Conservation (phyloP, 2,113 vertebrate species). For the Oxygymnocypris stewartii region DNA sequence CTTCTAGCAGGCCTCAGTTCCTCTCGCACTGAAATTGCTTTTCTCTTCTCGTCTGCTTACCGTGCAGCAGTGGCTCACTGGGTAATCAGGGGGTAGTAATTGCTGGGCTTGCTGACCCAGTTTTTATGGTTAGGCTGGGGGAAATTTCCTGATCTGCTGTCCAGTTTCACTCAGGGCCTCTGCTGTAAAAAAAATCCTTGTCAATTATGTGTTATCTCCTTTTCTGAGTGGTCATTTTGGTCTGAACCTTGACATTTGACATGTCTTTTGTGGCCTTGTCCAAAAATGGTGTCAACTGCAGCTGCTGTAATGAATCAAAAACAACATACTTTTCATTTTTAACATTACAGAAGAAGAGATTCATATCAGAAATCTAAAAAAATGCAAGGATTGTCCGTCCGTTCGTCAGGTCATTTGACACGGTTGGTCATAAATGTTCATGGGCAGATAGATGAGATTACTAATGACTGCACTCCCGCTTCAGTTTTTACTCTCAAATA, state of each 20-base stretch:
- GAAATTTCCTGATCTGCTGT: constrained; percentile 21
- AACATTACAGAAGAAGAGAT: background rate
- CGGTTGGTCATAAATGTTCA: constrained; percentile 49
- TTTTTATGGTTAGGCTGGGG: constrained; percentile 10
- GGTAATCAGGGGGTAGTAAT: constrained; percentile 47
- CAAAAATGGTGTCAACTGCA: background rate
- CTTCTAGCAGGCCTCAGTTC: constrained; percentile 33
- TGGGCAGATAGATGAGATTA: constrained; percentile 49
- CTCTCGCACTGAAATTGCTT: constrained; percentile 37
- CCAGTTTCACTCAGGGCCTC: background rate
- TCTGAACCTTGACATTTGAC: background rate
- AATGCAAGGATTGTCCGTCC: too few species aligned
- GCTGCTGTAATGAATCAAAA: background rate
- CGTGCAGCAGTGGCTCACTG: constrained; percentile 30
- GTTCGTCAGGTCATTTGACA: constrained; percentile 3
- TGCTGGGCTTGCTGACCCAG: constrained; percentile 27
- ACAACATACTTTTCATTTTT: background rate
- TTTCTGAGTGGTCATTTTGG: background rate
- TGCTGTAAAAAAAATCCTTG: background rate
- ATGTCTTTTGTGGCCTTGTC: background rate
- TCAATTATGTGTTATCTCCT: background rate
- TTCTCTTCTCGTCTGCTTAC: constrained; percentile 37
- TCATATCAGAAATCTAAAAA: background rate
- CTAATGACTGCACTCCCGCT: constrained; percentile 48
- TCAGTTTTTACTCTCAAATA: constrained; percentile 55